phyloP scores from a whole-genome alignment of 2,113 vertebrate genomes.

The Phaethon lepturus region DNA sequence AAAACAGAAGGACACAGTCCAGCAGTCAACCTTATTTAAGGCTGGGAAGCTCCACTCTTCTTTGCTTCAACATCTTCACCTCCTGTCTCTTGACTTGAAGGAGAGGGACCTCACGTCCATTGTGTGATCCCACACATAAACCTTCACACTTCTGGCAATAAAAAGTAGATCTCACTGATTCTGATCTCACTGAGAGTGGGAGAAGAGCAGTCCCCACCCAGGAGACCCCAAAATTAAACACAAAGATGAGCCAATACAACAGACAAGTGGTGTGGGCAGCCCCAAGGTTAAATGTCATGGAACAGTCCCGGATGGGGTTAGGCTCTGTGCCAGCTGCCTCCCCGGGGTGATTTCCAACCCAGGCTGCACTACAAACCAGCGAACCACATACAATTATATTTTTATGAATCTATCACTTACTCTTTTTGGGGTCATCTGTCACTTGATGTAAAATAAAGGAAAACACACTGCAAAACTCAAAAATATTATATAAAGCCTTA shows the following conservation, averaged over 20 bases:
- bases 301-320: neutral
- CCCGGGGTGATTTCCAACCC: fast-evolving
- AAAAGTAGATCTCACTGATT: neutral
- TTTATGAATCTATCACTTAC: neutral
- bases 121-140: neutral
- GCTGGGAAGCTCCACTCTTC: neutral
- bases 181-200: neutral
- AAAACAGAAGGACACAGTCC: neutral
- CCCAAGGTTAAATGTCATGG: neutral
- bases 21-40: neutral
- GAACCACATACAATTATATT: neutral
- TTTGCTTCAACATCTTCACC: neutral
- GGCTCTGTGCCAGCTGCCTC: neutral
- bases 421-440: neutral
- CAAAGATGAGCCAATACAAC: neutral
- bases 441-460: conserved; percentile 26
- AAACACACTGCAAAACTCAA: neutral
- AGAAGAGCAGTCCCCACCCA: neutral
- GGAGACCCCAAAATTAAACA: neutral
- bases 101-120: neutral
- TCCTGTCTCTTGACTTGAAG: neutral
- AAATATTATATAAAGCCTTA: conserved; percentile 10
- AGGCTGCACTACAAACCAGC: neutral
- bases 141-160: neutral
- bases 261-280: neutral